Base-by-base conservation (phyloP, 1,140 invertebrate genomes). In the Drosophila takahashii region DNA sequence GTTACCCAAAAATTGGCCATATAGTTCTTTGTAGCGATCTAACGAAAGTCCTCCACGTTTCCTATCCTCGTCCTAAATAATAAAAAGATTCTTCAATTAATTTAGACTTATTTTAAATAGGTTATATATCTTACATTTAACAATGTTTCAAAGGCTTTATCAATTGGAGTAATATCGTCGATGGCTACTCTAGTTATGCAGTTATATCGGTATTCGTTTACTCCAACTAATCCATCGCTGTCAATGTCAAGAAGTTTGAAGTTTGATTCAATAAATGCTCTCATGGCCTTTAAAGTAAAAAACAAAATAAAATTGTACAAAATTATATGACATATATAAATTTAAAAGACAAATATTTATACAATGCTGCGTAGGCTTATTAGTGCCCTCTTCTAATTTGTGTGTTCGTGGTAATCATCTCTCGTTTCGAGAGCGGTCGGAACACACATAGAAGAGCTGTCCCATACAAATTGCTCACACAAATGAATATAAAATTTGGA, bases 121-220 rank as follows among this genome's bases (percentile, higher is more conserved):
- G 95, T 93, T 13, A 4, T 8, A 9, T 7, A 36, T n/a, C 66
- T 54, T 13, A 97, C 96, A 80, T 94, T 96, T 67, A 96, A 92
- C 69, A 97, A 92, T 87, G 95, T 95, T 81, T 96, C 94, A 91
- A 95, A 97, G 10, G 96, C 95, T 77, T 96, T 95, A 84, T 97
- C 96, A 27, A 97, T 94, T 45, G 94, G 92, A 74, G 96, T 94
- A 59, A 97, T 94, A 69, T 95, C 95, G 64, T 96, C 95, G 44
- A 96, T 94, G 8, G 96, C 95, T 92, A 96, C 95, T 77, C 96
- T 94, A 56, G 95, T 95, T 26, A 96, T 95, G 77, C 96, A 96
- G 91, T 96, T 96, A 80, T 96, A 96, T 73, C 96, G 94, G 92
- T 95, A 97, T 93, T 97, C 96, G 47, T 97, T 96, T 1, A 96